Evolutionary conservation across 2,888 invertebrate genomes (phyloP), one percentile per base, ranked within the genome.

Genomic region (Sarcophaga caerulescens): DNA sequence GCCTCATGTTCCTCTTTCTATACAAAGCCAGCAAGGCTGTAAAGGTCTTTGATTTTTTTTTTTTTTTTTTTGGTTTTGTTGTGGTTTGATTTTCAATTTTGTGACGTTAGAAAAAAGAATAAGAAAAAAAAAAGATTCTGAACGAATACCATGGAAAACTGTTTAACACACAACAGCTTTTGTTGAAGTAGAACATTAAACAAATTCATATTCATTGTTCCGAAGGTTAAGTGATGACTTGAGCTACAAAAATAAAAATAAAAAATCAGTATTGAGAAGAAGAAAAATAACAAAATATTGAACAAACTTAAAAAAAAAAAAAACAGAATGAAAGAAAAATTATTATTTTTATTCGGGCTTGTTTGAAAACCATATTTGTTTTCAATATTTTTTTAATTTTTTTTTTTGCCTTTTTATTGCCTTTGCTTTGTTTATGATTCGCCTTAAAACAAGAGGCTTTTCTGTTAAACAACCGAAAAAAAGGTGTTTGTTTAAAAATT

Each of bases 221-320:
- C 35, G 85, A 83, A 85, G 85, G 85, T 85, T 85, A 85, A 85
- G 73, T 80, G 77, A 80, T 80, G 83, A 80, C 85, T 85, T 73
- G 76, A 83, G 57, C 71, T 76, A 73, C 52, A 8, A 73, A 76
- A 44, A 70, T 57, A 19, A 12, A 35, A n/a, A 17, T 2, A 68
- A 23, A 35, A 35, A 35, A 35, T 35, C 8, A 10, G 8, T 8
- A 35, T 35, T 35, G 35, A 35, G 8, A 2, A 76, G 17, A 57
- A 60, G n/a, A 69, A 59, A 35, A 63, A 47, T 17, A 14, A 70
- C 44, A 35, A 83, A 79, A 59, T 45, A 14, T 74, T 82, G 47
- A 79, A 47, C 25, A 68, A 78, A 78, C 78, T 52, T 52, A 17
- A 52, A 52, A 52, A 52, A 52, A 17, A 52, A 10, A 52, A 4